Percentiles rank a stretch among this genome's conserved stretches.
Conservation (phyloP, 2,888 invertebrate species). For the Gandaritis pyraliata region DNA sequence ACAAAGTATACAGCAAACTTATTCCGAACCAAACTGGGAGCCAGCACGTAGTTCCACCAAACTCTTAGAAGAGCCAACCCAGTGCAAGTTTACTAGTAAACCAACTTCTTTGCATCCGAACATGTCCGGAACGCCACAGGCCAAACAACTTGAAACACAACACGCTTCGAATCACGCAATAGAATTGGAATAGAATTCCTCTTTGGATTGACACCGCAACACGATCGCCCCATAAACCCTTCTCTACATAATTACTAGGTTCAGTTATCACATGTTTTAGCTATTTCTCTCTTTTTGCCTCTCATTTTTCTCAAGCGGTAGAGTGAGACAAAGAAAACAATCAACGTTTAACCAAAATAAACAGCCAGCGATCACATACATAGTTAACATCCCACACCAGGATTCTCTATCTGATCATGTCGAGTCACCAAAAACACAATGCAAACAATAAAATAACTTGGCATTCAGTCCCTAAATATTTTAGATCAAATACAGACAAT, state of each 20-base stretch:
- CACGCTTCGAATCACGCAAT: constrained; percentile 43
- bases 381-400: too few species aligned
- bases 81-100: constrained; percentile 46
- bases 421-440: too few species aligned
- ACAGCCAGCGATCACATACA: too few species aligned
- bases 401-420: too few species aligned
- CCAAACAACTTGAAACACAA: constrained; percentile 44
- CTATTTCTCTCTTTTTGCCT: too few species aligned
- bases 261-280: background rate
- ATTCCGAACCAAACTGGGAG: constrained; percentile 41
- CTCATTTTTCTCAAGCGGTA: too few species aligned
- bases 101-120: constrained; percentile 52
- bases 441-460: too few species aligned
- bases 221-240: constrained; percentile 28
- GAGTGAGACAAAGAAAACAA: too few species aligned
- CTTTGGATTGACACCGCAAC: constrained; percentile 39
- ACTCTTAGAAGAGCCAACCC: constrained; percentile 33
- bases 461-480: too few species aligned
- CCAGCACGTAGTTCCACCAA: constrained; percentile 47
- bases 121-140: constrained; percentile 45
- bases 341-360: too few species aligned
- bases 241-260: background rate
- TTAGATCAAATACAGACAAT: too few species aligned
- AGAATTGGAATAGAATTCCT: constrained; percentile 31
- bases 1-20: constrained; percentile 38